phyloP scores from a whole-genome alignment of 2,113 vertebrate genomes.

The Syngnathus typhle region DNA sequence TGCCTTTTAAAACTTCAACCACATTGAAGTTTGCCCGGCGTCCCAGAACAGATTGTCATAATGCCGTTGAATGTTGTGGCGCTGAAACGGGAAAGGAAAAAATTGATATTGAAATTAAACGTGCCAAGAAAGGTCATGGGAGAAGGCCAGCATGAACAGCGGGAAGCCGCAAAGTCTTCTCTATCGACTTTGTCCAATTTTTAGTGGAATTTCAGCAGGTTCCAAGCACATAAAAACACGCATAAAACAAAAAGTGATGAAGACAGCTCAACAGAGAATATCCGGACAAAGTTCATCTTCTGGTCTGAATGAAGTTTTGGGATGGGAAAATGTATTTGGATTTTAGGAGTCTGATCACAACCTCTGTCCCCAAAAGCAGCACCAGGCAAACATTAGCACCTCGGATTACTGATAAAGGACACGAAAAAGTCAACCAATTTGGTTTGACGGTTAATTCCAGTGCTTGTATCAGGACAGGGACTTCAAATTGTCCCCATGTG shows the following conservation, averaged over 20 bases:
- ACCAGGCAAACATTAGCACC: background rate
- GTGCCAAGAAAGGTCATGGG: conserved; percentile 3
- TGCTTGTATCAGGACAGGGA: background rate
- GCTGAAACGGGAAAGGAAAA: background rate
- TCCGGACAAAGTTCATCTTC: background rate
- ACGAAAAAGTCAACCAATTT: background rate
- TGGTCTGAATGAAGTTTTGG: background rate
- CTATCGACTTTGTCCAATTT: background rate
- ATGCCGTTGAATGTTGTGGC: background rate
- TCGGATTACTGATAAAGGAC: background rate
- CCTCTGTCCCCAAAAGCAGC: background rate
- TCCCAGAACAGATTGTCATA: background rate
- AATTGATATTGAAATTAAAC: background rate
- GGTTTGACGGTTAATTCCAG: background rate
- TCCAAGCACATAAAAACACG: background rate
- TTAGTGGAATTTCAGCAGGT: background rate
- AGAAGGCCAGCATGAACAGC: conserved; percentile 3
- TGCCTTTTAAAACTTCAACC: background rate
- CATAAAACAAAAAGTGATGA: background rate
- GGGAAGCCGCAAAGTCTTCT: background rate
- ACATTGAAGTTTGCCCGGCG: background rate
- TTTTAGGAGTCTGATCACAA: background rate
- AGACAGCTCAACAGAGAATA: background rate
- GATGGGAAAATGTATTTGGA: background rate
- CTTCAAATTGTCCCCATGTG: background rate